Evolutionary conservation across 2,888 invertebrate species (phyloP).

Genomic region (Syritta pipiens): DNA sequence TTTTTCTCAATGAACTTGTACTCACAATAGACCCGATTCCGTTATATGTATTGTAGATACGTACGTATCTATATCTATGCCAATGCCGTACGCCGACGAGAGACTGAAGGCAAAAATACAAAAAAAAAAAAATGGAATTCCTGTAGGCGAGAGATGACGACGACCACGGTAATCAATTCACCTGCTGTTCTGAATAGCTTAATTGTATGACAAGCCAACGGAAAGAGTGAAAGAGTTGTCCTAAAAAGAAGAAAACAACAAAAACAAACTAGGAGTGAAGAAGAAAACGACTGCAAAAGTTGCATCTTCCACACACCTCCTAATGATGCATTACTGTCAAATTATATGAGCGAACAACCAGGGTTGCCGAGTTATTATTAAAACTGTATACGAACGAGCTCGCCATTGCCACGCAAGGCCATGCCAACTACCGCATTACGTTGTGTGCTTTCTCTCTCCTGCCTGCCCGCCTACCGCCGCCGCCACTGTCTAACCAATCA

Average conservation of each 20-base stretch:
- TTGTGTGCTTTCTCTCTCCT: conserved; percentile 13
- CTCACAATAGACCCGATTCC: conserved; percentile 40
- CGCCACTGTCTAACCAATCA: conserved; percentile 53
- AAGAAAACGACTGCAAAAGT: too few relatives aligned
- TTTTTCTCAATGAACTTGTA: conserved; percentile 27
- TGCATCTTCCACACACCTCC: conserved; percentile 40
- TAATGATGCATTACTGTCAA: conserved; percentile 55
- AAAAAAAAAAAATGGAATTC: conserved; percentile 13
- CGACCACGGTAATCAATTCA: conserved; percentile 48
- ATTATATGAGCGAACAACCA: conserved; percentile 40
- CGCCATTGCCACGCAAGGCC: conserved; percentile 14
- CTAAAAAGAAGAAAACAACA: conserved; percentile 26
- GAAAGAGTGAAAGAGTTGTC: conserved; percentile 24
- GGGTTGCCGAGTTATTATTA: conserved; percentile 43
- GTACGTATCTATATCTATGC: too few relatives aligned
- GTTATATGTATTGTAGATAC: too few relatives aligned
- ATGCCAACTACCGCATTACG: conserved; percentile 23
- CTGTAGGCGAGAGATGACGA: conserved; percentile 40
- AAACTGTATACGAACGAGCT: conserved; percentile 50
- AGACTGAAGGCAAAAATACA: background rate
- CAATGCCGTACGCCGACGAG: too few relatives aligned
- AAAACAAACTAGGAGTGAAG: too few relatives aligned
- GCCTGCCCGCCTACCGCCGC: too few relatives aligned
- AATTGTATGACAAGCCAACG: conserved; percentile 20
- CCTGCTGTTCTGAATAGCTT: conserved; percentile 42